Base-by-base conservation (phyloP, 1,140 invertebrate genomes). In the Pseudomyrmex concolor region DNA sequence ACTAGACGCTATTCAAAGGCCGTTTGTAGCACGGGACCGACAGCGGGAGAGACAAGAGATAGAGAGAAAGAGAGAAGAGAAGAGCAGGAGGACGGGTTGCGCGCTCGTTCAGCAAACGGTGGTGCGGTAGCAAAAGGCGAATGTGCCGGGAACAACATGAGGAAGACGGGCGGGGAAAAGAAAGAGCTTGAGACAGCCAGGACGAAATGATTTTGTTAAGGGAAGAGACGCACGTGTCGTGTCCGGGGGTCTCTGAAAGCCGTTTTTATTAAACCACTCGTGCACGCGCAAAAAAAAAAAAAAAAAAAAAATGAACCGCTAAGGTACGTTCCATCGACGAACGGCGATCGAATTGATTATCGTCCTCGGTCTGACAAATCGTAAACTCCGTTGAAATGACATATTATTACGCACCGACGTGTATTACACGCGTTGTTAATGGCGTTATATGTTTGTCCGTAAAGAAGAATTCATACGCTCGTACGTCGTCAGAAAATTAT, bases 1-100 rank as follows among this genome's bases (percentile, higher is more conserved):
- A 92, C 90, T 92, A 92, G 92, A 92, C 78, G 87, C 91, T 91
- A 92, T 91, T 92, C 90, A 92, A 92, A 92, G 88, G 87, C 89
- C 83, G 91, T 91, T 90, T 88, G 86, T 89, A 89, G 74, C 86
- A 70, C 84, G 43, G n/a, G 82, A 67, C 70, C 55, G 78, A 83
- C 76, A 70, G 34, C 34, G 34, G 5, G 34, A 34, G 34, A 7
- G 34, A 34, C 34, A 7, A 34, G 34, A 34, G 34, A 34, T n/a
- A n/a, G 34, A 34, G 34, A 34, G 34, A 34, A 34, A 34, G 34
- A 34, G 34, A 34, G 34, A 34, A 34, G 34, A 34, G 78, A 81
- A 73, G 85, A 88, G 70, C 71, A 73, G 73, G 67, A 74, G 78
- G 82, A 87, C 83, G 17, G 84, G 84, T 87, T 89, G 34, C 34